These are phyloP conservation scores for Drosophila pseudotalamancana DNA, from an alignment of 2,888 invertebrate genomes.

Conservation along the genomic window DNA sequence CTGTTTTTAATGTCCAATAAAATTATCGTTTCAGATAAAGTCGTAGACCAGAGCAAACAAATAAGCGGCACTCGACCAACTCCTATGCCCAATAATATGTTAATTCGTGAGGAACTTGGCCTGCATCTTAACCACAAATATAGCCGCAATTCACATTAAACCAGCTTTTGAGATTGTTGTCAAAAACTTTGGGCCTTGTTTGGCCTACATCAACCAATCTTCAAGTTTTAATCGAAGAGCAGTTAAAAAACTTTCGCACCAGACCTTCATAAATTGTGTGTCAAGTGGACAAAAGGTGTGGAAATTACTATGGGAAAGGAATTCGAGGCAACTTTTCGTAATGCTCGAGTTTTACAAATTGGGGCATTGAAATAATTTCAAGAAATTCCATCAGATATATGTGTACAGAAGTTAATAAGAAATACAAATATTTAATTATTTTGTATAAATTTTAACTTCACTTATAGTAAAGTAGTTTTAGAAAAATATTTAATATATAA, in stretches of 20 bases:
- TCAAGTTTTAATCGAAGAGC: conserved; percentile 11
- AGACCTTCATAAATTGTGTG: not conserved
- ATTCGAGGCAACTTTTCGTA: not conserved
- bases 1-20: conserved; percentile 75
- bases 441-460: not conserved
- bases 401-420: no score
- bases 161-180: not conserved
- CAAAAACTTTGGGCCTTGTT: conserved; percentile 1
- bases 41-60: conserved; percentile 30
- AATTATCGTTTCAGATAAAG: conserved; percentile 67
- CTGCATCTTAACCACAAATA: not conserved
- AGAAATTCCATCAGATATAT: no score
- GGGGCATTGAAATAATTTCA: not conserved
- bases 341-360: not conserved
- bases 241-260: not conserved
- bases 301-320: not conserved
- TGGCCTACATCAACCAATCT: conserved; percentile 16
- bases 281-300: not conserved
- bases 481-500: no score
- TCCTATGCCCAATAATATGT: conserved; percentile 15
- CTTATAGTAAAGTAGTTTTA: no score
- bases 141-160: not conserved
- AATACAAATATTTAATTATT: not conserved
- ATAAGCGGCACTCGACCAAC: not conserved
- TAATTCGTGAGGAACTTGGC: conserved; percentile 2